Conservation (phyloP, 2,797 vertebrate species). For the Naso thynnoides region DNA sequence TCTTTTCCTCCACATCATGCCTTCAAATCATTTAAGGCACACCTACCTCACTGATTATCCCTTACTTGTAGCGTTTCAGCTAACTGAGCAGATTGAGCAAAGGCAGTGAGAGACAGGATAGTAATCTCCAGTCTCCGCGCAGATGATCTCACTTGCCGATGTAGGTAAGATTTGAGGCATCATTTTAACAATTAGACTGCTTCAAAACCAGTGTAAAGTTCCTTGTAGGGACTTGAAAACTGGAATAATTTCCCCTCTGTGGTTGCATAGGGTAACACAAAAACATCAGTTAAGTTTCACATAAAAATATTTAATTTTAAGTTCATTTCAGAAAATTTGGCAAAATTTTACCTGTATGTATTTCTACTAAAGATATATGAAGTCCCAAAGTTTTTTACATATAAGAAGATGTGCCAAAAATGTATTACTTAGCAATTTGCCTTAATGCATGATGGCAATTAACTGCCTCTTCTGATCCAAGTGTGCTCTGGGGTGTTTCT, state of each 20-base stretch:
- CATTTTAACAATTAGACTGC: too few species aligned
- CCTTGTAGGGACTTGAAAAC: too few species aligned
- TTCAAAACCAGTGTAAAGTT: too few species aligned
- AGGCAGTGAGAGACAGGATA: too few species aligned
- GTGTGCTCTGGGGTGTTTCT: background rate
- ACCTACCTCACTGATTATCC: too few species aligned
- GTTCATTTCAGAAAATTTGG: background rate
- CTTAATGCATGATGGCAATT: slow-evolving; percentile 1
- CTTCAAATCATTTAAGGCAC: too few species aligned
- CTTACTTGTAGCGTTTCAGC: too few species aligned
- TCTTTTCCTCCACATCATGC: too few species aligned
- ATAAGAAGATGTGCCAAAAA: slow-evolving; percentile 1
- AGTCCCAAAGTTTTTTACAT: background rate
- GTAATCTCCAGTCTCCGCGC: too few species aligned
- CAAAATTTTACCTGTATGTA: background rate
- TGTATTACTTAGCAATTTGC: background rate
- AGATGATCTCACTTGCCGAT: too few species aligned
- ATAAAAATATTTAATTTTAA: slow-evolving; percentile 2
- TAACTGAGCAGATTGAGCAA: too few species aligned
- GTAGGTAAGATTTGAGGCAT: too few species aligned
- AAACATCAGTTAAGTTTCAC: background rate
- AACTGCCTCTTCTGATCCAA: background rate
- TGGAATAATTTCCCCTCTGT: slow-evolving; percentile 4
- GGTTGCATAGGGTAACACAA: background rate
- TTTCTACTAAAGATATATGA: background rate